These are phyloP conservation scores for Scelioninae gen. 2 DNA, from an alignment of 2,888 invertebrate species.

Conservation along the genomic window DNA sequence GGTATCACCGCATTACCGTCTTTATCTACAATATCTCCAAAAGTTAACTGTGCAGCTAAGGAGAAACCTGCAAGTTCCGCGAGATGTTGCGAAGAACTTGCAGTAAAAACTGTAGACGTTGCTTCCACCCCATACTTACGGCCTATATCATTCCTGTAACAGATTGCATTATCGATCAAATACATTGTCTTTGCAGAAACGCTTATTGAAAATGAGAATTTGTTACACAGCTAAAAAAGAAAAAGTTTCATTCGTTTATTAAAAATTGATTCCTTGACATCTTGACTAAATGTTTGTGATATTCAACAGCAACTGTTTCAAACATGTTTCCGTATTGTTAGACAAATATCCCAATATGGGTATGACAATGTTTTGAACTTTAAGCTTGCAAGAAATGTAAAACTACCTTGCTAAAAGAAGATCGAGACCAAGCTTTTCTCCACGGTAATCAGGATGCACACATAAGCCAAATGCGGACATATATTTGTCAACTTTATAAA, in stretches of 20 bases:
- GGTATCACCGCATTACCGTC: constrained; percentile 55
- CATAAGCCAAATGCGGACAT: constrained; percentile 71
- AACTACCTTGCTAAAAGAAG: constrained; percentile 67
- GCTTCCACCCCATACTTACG: constrained; percentile 57
- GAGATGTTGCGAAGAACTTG: constrained; percentile 51
- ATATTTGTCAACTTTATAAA: constrained; percentile 67
- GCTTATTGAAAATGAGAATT: no score
- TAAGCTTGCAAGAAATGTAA: constrained; percentile 19
- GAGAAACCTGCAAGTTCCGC: constrained; percentile 57
- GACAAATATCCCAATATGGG: no score
- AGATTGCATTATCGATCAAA: not conserved
- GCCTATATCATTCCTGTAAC: constrained; percentile 57
- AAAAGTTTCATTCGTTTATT: not conserved
- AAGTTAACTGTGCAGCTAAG: constrained; percentile 37
- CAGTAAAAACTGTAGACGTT: constrained; percentile 58
- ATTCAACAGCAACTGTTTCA: constrained; percentile 3
- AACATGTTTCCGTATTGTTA: no score
- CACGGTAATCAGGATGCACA: constrained; percentile 69
- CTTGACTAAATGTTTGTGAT: constrained; percentile 22
- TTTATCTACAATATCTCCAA: constrained; percentile 48
- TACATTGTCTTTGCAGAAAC: not conserved
- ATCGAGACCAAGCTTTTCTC: constrained; percentile 68
- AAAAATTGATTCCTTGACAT: not conserved
- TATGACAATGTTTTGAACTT: constrained; percentile 20
- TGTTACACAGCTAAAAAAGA: no score